These are phyloP conservation scores for Agrilus biguttatus DNA, from an alignment of 2,888 invertebrate species.

Conservation along the genomic window DNA sequence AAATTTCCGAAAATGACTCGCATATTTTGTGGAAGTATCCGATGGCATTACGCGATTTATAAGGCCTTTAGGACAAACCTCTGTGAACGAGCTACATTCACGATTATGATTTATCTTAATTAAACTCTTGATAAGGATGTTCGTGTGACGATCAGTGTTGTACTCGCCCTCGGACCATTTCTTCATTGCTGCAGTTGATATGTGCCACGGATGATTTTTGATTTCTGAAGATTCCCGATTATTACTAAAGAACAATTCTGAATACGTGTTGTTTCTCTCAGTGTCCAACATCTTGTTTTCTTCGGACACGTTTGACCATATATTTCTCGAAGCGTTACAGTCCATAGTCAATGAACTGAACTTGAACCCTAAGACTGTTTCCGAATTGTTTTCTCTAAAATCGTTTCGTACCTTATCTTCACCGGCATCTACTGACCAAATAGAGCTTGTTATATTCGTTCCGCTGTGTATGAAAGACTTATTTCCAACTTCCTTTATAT, in stretches of 20 bases:
- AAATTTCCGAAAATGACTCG: constrained; percentile 4
- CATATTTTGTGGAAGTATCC: constrained; percentile 5
- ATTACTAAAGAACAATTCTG: constrained; percentile 28
- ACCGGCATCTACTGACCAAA: constrained; percentile 31
- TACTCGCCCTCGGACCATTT: constrained; percentile 16
- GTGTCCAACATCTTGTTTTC: constrained; percentile 19
- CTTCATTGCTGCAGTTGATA: constrained; percentile 14
- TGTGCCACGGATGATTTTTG: background rate
- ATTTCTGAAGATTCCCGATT: constrained; percentile 17
- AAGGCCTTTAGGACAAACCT: constrained; percentile 34
- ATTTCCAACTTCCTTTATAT: constrained; percentile 19
- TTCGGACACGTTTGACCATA: constrained; percentile 10
- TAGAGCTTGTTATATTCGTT: constrained; percentile 37
- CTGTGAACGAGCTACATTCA: constrained; percentile 45
- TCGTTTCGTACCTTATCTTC: constrained; percentile 10
- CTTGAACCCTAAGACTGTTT: constrained; percentile 16
- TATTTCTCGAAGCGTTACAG: constrained; percentile 4
- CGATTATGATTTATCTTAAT: constrained; percentile 46
- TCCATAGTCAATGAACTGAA: constrained; percentile 16
- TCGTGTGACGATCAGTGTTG: constrained; percentile 19
- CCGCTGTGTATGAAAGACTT: constrained; percentile 31
- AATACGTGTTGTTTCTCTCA: too few relatives aligned
- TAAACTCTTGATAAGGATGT: constrained; percentile 22
- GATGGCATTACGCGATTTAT: constrained; percentile 8
- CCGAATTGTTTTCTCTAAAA: constrained; percentile 5